Evolutionary conservation across 2,797 vertebrate genomes (phyloP).

Genomic region (Macroramphosus scolopax): DNA sequence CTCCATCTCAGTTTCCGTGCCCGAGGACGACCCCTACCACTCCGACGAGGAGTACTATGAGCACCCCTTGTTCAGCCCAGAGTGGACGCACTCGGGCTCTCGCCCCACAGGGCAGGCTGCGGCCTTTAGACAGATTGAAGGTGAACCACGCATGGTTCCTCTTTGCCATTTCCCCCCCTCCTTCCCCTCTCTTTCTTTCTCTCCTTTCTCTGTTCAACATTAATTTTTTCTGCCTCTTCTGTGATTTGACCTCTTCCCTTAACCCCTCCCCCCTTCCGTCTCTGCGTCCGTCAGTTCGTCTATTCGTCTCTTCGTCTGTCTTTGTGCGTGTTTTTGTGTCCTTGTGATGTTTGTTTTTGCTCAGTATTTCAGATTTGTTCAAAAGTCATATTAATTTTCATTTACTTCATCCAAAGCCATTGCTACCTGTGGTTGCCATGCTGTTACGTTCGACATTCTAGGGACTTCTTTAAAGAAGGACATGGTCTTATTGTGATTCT

Average conservation of each 20-base stretch:
- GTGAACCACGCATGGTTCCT: slow-evolving; percentile 93
- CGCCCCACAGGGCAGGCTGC: slow-evolving; percentile 84
- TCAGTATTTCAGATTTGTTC: slow-evolving; percentile 57
- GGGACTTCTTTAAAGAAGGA: slow-evolving; percentile 22
- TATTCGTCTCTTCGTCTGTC: slow-evolving; percentile 53
- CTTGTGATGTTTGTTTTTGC: slow-evolving; percentile 54
- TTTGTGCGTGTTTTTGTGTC: slow-evolving; percentile 62
- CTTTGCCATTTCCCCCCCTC: slow-evolving; percentile 66
- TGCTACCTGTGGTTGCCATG: slow-evolving; percentile 57
- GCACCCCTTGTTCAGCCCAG: slow-evolving; percentile 94
- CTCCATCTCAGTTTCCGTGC: slow-evolving; percentile 95
- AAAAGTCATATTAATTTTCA: slow-evolving; percentile 31
- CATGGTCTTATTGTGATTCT: too few relatives aligned
- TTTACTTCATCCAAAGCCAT: slow-evolving; percentile 57
- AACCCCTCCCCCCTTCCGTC: slow-evolving; percentile 48
- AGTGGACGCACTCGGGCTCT: slow-evolving; percentile 88
- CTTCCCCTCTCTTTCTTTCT: slow-evolving; percentile 46
- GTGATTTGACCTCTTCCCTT: slow-evolving; percentile 66
- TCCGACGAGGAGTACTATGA: slow-evolving; percentile 95
- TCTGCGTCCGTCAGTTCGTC: slow-evolving; percentile 25
- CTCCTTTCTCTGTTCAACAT: slow-evolving; percentile 39
- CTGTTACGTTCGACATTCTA: slow-evolving; percentile 32
- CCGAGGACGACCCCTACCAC: slow-evolving; percentile 90
- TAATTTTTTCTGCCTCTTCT: slow-evolving; percentile 50
- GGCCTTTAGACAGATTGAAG: slow-evolving; percentile 91